Percentiles rank a stretch among this genome's conserved stretches.
These are phyloP conservation scores for Podarcis cretensis DNA, from an alignment of 2,113 vertebrate genomes.

Conservation along the genomic window DNA sequence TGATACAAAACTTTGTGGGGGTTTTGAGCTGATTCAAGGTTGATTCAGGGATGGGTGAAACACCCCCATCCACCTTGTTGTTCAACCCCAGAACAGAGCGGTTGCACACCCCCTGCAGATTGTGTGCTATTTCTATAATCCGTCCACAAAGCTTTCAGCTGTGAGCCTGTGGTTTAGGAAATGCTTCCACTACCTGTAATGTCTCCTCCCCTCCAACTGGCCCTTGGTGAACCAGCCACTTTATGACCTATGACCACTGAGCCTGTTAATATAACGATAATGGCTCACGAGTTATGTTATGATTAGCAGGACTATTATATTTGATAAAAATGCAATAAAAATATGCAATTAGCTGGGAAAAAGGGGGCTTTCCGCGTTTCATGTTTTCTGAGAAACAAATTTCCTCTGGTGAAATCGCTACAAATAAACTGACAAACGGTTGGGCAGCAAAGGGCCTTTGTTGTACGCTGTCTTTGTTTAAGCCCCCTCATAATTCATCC, in stretches of 20 bases:
- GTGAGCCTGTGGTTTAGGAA: background rate
- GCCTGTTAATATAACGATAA: conserved; percentile 38
- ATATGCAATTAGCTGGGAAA: conserved; percentile 15
- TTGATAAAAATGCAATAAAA: conserved; percentile 33
- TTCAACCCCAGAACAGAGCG: background rate
- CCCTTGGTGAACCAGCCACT: background rate
- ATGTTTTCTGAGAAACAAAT: conserved; percentile 49
- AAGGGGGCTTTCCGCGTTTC: background rate
- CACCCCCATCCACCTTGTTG: too few species aligned
- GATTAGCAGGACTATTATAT: conserved; percentile 30
- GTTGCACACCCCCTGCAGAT: too few species aligned
- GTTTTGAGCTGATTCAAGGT: too few species aligned
- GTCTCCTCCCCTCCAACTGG: conserved; percentile 12
- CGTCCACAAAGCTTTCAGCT: background rate
- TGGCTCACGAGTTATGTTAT: conserved; percentile 36
- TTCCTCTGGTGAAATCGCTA: conserved; percentile 54
- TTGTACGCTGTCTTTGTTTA: conserved; percentile 55
- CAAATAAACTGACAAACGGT: conserved; percentile 61
- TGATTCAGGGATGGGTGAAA: too few species aligned
- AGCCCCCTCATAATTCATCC: conserved; percentile 65
- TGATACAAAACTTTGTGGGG: too few species aligned
- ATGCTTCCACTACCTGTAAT: background rate
- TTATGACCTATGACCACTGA: conserved; percentile 34
- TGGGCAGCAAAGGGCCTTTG: conserved; percentile 35
- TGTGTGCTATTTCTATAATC: background rate